These are phyloP conservation scores for Bombycilla garrulus DNA, from an alignment of 2,113 vertebrate genomes.

Conservation along the genomic window DNA sequence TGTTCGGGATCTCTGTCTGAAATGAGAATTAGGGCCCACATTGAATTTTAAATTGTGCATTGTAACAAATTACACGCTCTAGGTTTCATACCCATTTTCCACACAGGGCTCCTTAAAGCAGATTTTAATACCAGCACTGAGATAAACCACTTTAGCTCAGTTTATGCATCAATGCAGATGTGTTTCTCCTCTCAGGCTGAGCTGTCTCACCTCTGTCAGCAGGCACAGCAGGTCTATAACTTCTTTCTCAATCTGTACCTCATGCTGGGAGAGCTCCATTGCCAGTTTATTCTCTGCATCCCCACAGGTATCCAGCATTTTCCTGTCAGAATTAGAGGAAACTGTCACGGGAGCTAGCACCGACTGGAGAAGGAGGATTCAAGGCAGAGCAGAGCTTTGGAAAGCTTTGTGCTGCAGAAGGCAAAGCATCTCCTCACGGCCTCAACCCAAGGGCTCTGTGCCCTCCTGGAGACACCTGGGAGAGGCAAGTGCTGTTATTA, in stretches of 20 bases:
- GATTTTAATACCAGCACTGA: neutral
- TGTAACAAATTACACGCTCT: neutral
- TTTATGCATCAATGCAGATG: neutral
- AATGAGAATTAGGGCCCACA: neutral
- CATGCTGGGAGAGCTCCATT: constrained; percentile 89
- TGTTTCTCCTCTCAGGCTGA: neutral
- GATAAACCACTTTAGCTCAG: neutral
- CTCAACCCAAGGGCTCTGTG: neutral
- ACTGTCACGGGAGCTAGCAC: neutral
- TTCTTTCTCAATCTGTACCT: constrained; percentile 92
- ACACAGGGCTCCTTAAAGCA: neutral
- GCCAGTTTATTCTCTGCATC: constrained; percentile 93
- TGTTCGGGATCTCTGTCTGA: constrained; percentile 94
- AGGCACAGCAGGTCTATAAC: constrained; percentile 89
- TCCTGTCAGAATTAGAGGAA: constrained; percentile 69
- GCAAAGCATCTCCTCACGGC: neutral
- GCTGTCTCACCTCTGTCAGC: constrained; percentile 85
- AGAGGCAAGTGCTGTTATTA: neutral
- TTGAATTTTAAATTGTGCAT: neutral
- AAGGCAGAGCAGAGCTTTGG: neutral
- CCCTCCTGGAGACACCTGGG: neutral
- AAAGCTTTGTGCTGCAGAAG: neutral
- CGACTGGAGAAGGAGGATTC: neutral
- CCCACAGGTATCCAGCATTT: constrained; percentile 93
- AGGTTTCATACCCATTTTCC: neutral